phyloP scores from a whole-genome alignment of 2,888 invertebrate species.

The Cheilosia grossa region DNA sequence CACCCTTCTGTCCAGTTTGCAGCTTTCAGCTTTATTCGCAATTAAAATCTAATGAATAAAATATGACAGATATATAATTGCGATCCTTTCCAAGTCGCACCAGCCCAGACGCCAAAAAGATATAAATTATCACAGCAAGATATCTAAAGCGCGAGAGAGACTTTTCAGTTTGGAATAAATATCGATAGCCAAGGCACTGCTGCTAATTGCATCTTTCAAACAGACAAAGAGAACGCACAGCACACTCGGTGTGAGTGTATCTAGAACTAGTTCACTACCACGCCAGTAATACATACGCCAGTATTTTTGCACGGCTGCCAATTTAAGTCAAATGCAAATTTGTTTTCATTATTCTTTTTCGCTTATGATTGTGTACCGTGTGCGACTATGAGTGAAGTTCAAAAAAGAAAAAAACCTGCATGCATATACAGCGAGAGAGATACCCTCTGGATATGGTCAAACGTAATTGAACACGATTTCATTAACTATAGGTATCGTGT shows the following conservation, averaged over 20 bases:
- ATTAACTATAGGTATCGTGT: constrained; percentile 52
- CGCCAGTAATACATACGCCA: neutral
- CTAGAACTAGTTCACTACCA: constrained; percentile 58
- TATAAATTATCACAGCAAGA: constrained; percentile 62
- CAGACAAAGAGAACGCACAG: constrained; percentile 46
- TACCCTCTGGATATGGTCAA: constrained; percentile 68
- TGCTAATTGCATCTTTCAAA: constrained; percentile 56
- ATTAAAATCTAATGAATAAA: constrained; percentile 71
- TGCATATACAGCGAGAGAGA: constrained; percentile 22
- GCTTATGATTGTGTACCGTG: constrained; percentile 15
- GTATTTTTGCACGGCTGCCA: constrained; percentile 29
- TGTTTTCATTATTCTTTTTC: constrained; percentile 24
- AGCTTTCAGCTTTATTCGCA: constrained; percentile 36
- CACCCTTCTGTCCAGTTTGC: constrained; percentile 45
- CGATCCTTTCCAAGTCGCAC: constrained; percentile 56
- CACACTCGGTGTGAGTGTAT: constrained; percentile 15
- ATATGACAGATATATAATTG: constrained; percentile 69
- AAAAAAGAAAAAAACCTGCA: neutral
- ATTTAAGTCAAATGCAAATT: constrained; percentile 68
- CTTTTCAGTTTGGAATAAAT: constrained; percentile 40
- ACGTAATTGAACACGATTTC: constrained; percentile 72
- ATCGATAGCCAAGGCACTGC: constrained; percentile 33
- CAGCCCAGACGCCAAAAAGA: constrained; percentile 55
- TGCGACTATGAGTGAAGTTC: constrained; percentile 4
- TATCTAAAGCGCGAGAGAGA: constrained; percentile 20